phyloP scores from a whole-genome alignment of 2,797 vertebrate genomes.

The Smutsia gigantea region DNA sequence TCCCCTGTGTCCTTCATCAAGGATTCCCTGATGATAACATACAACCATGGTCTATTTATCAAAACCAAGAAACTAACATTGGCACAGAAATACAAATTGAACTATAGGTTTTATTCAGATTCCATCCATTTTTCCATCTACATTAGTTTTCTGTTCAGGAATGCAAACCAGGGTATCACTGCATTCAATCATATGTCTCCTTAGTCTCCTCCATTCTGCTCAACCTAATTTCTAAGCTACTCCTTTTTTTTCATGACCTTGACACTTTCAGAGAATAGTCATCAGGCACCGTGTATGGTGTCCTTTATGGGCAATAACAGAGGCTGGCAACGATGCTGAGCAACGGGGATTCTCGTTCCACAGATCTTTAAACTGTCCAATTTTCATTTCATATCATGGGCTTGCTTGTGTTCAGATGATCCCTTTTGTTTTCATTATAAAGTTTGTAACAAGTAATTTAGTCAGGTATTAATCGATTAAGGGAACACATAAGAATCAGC shows the following conservation, averaged over 20 bases:
- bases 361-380: background rate
- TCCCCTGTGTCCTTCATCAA: background rate
- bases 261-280: background rate
- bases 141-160: background rate
- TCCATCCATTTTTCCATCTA: background rate
- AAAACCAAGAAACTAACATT: conserved; percentile 1
- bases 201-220: background rate
- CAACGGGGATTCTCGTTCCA: background rate
- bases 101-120: background rate
- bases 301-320: background rate
- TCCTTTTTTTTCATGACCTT: background rate
- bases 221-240: background rate
- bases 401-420: background rate
- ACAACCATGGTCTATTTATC: background rate
- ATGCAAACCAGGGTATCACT: background rate
- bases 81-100: background rate
- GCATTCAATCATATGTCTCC: background rate
- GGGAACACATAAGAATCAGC: background rate
- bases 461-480: background rate
- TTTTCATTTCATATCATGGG: background rate
- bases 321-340: background rate
- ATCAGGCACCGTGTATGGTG: background rate
- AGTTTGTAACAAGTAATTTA: background rate
- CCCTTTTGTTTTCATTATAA: background rate
- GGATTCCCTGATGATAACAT: background rate